Evolutionary conservation across 1,140 invertebrate genomes (phyloP).

Genomic region (Neodiprion virginianus): DNA sequence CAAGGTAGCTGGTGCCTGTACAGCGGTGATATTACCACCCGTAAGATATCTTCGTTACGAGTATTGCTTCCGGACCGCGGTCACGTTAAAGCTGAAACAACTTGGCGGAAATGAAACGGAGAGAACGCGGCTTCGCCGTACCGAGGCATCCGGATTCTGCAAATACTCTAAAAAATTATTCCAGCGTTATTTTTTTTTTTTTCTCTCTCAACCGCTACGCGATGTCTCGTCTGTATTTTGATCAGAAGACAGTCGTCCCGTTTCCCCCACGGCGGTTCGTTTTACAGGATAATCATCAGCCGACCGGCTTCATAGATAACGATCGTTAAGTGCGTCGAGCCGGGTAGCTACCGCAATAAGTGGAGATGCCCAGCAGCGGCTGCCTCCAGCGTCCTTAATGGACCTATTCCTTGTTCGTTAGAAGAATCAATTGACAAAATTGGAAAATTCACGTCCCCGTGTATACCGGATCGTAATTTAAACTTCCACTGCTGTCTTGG

Average conservation of each 20-base stretch:
- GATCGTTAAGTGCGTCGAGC: not conserved
- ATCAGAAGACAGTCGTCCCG: too few relatives aligned
- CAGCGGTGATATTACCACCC: not conserved
- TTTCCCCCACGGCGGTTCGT: not conserved
- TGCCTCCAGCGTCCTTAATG: not conserved
- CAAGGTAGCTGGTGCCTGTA: too few relatives aligned
- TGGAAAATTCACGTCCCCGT: not conserved
- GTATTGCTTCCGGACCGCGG: not conserved
- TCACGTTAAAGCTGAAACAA: too few relatives aligned
- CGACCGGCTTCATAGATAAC: not conserved
- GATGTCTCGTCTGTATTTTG: too few relatives aligned
- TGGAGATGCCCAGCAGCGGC: not conserved
- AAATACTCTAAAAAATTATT: too few relatives aligned
- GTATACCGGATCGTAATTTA: too few relatives aligned
- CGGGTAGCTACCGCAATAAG: not conserved
- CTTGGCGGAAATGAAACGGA: too few relatives aligned
- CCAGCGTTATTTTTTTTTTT: too few relatives aligned
- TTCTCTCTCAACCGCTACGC: too few relatives aligned
- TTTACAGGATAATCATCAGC: conserved; percentile 1
- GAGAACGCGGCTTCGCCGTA: too few relatives aligned
- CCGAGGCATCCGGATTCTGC: too few relatives aligned
- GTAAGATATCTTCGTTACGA: not conserved
- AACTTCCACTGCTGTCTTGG: too few relatives aligned
- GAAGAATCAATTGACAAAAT: conserved; percentile 3
- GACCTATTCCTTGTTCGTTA: not conserved